Evolutionary conservation across 2,797 vertebrate genomes (phyloP), one percentile per base, ranked within the genome.

Genomic region (Smutsia temminckii): DNA sequence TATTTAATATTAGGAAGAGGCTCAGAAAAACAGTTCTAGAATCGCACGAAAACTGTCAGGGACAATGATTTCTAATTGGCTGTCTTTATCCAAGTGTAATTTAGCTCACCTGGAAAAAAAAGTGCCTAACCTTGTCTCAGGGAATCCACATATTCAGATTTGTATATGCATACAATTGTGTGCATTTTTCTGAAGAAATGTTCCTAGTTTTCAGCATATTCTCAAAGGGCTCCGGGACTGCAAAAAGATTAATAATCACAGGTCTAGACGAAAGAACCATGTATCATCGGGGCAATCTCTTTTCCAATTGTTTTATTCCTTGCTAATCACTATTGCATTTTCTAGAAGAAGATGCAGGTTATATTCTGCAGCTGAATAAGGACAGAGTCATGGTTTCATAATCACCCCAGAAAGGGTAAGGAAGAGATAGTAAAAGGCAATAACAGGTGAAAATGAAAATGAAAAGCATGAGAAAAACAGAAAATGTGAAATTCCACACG

Each of bases 361-460:
- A n/a, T 5, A 34, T n/a, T 78, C 3, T 66, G 9, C 6, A 34
- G 5, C 32, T 49, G 25, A 83, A 1, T 42, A 59, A 53, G 23
- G 75, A 46, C 13, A 74, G n/a, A 77, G 2, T 51, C 8, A 18
- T 2, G 4, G 57, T 72, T 85, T 49, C 21, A 37, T 84, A 61
- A 69, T 64, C 10, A 78, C 12, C 34, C 18, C 25, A 49, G 49
- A 80, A 63, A 89, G 25, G 20, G 5, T 14, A 18, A 69, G 63
- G 14, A n/a, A 77, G 11, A 40, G 4, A 16, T 40, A 61, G 27
- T 29, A 23, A 83, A 69, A 72, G 53, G 18, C 18, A 78, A 64
- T 27, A 53, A 29, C 25, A 71, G 61, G 29, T 77, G 27, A 61
- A 90, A 85, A 68, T n/a, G 53, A 90, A 94, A 40, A 71, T 64